Evolutionary conservation across 1,140 invertebrate species (phyloP), one percentile per base, ranked within the genome.

Genomic region (Hermetia illucens): DNA sequence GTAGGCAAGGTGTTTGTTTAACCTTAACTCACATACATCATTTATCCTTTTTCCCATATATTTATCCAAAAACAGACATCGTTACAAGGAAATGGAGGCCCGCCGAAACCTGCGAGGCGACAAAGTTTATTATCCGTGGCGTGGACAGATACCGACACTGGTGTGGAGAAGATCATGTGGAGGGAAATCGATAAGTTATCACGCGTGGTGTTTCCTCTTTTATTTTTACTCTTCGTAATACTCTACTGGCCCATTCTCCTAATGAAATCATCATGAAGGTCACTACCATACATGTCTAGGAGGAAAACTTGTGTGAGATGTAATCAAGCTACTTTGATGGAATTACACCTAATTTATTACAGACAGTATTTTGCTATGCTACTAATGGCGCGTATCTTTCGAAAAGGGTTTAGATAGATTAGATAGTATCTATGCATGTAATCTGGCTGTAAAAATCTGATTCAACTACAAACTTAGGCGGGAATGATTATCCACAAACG

Each of bases 201-300:
- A 3, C 64, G 79, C 24, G 67, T 79, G 20, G 69, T 81, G 4
- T 84, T 84, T 53, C 80, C 79, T n/a, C 66, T 69, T 5, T 52
- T 82, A 4, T 84, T 82, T 55, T 64, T 81, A 24, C 58, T 82
- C 8, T 82, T 82, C 55, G 68, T 77, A n/a, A 61, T 77, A 1
- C 56, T 81, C 42, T 82, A 82, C 58, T 82, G 79, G 79, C 77
- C 77, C 2, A 74, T 79, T 32, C 56, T 82, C 17, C 55, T 82
- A 6, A 60, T 79, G 21, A 79, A 78, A 49, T 79, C 70, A 29
- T 56, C 56, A n/a, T n/a, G n/a, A n/a, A n/a, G n/a, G n/a, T n/a
- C n/a, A n/a, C n/a, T n/a, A n/a, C n/a, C n/a, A n/a, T n/a, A n/a
- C n/a, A n/a, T n/a, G n/a, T n/a, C n/a, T n/a, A n/a, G n/a, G n/a